Conservation (phyloP, 1,140 invertebrate species). For the Pemphigus obesinymphae region DNA sequence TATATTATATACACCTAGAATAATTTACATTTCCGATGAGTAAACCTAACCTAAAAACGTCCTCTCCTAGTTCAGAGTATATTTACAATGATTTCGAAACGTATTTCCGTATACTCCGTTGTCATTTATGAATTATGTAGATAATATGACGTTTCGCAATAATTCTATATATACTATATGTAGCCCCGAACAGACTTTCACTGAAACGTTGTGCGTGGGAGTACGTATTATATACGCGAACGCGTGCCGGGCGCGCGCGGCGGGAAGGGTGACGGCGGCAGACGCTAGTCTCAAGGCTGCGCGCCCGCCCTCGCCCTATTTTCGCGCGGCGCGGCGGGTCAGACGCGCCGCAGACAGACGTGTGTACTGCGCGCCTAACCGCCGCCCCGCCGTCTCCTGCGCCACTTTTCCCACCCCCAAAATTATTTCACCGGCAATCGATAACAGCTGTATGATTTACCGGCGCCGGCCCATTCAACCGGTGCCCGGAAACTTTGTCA, state of each 20-base stretch:
- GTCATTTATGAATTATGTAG: too few species aligned
- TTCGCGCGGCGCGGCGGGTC: background rate
- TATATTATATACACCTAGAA: too few species aligned
- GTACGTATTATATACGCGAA: background rate
- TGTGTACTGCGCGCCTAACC: background rate
- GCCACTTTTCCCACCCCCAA: too few species aligned
- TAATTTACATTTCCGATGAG: too few species aligned
- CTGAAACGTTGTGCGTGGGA: conserved; percentile 12
- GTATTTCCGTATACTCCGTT: too few species aligned
- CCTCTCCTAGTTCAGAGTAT: too few species aligned
- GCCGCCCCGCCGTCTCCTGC: background rate
- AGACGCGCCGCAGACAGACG: conserved; percentile 6
- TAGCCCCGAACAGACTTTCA: background rate
- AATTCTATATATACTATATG: background rate
- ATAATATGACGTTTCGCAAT: conserved; percentile 9
- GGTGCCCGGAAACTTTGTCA: conserved; percentile 19
- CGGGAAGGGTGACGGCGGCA: background rate
- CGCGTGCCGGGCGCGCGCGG: background rate
- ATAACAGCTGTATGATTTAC: conserved; percentile 33
- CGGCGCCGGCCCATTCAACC: conserved; percentile 30
- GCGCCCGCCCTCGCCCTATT: conserved; percentile 35
- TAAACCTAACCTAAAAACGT: too few species aligned
- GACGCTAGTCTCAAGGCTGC: conserved; percentile 38
- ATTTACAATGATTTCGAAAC: too few species aligned
- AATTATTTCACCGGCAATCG: conserved; percentile 31